These are phyloP conservation scores for Melanostoma mellinum DNA, from an alignment of 2,888 invertebrate species.

Conservation along the genomic window DNA sequence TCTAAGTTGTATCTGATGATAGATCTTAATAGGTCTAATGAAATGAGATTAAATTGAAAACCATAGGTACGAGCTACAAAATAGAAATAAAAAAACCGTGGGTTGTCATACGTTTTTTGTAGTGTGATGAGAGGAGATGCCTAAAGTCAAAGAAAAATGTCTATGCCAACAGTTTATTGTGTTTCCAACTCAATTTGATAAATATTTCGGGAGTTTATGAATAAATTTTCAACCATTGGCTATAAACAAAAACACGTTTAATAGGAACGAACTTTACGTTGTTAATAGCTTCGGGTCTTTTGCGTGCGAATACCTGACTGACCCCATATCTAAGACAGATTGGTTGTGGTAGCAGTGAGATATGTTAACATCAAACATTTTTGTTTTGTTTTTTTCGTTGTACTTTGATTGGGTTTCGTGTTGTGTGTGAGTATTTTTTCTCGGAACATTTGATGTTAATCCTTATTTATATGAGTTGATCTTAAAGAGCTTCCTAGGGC, in stretches of 20 bases:
- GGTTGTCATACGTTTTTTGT: slow-evolving; percentile 23
- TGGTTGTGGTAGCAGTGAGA: slow-evolving; percentile 25
- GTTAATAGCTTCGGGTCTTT: slow-evolving; percentile 67
- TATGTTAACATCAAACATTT: slow-evolving; percentile 3
- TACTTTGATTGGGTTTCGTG: slow-evolving; percentile 27
- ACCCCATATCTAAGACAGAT: slow-evolving; percentile 28
- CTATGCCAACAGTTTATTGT: slow-evolving; percentile 39
- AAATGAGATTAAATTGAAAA: slow-evolving; percentile 61
- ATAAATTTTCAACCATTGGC: slow-evolving; percentile 44
- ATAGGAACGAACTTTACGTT: slow-evolving; percentile 22
- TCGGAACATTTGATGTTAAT: slow-evolving; percentile 17
- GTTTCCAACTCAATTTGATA: slow-evolving; percentile 50
- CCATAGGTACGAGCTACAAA: not conserved
- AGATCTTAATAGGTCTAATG: slow-evolving; percentile 67
- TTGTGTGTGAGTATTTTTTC: not conserved
- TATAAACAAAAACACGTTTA: slow-evolving; percentile 12
- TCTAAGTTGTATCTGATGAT: slow-evolving; percentile 63
- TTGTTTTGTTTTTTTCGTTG: not conserved
- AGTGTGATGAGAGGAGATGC: slow-evolving; percentile 37
- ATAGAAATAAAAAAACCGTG: slow-evolving; percentile 30
- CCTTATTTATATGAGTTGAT: slow-evolving; percentile 37
- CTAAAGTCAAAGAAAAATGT: slow-evolving; percentile 39
- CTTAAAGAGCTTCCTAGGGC: slow-evolving; percentile 27
- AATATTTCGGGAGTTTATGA: slow-evolving; percentile 57
- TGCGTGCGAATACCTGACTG: slow-evolving; percentile 63